Conservation (phyloP, 2,113 vertebrate species). For the Toxostoma redivivum region DNA sequence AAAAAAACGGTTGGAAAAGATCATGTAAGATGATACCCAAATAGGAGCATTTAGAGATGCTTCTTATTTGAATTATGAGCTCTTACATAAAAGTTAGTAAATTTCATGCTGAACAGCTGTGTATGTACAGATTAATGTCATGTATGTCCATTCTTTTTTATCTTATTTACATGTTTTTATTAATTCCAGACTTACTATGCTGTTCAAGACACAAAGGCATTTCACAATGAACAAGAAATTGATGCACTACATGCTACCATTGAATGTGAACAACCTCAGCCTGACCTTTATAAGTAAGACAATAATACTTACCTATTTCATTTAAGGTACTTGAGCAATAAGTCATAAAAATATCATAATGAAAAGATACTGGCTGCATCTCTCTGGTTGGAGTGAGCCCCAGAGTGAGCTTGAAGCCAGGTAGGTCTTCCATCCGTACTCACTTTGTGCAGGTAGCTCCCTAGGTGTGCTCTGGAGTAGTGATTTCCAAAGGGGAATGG, state of each 20-base stretch:
- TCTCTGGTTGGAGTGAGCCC: background rate
- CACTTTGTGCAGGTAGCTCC: background rate
- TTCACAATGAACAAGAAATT: constrained; percentile 84
- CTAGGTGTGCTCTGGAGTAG: background rate
- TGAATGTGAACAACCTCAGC: constrained; percentile 98
- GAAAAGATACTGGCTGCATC: background rate
- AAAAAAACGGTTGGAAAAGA: background rate
- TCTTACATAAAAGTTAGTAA: background rate
- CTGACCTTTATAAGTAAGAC: constrained; percentile 96
- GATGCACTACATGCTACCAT: constrained; percentile 89
- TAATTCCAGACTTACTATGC: constrained; percentile 87
- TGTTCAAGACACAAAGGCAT: constrained; percentile 95
- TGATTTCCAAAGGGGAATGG: background rate
- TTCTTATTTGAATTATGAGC: background rate
- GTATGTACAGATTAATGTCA: background rate
- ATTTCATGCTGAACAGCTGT: background rate
- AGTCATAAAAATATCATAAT: background rate
- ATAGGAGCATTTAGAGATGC: background rate
- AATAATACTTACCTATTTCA: background rate
- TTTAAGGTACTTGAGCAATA: background rate
- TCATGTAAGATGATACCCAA: background rate
- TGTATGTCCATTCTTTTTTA: background rate
- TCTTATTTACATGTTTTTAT: background rate
- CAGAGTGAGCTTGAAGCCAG: background rate
- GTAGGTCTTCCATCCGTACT: background rate